Conservation (phyloP, 2,113 vertebrate species). For the Cryptotis parvus region DNA sequence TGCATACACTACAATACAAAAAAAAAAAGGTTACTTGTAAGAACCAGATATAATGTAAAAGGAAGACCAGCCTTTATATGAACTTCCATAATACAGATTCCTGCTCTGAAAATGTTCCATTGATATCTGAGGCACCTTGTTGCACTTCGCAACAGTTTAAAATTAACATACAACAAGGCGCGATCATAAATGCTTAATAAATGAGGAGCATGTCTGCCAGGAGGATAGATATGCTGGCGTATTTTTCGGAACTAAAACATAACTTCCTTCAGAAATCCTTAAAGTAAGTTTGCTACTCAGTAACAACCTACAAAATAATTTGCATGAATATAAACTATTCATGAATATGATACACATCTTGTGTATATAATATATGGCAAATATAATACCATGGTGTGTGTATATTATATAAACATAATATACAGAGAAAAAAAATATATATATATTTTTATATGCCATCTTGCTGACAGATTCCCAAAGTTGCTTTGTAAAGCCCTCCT, state of each 20-base stretch:
- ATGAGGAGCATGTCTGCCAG: neutral
- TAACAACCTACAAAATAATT: neutral
- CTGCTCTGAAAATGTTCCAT: constrained; percentile 33
- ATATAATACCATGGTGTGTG: too few relatives aligned
- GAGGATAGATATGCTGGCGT: neutral
- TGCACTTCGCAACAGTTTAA: neutral
- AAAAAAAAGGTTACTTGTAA: constrained; percentile 66
- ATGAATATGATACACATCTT: too few relatives aligned
- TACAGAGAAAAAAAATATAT: too few relatives aligned
- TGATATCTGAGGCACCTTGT: neutral
- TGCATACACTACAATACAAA: constrained; percentile 91
- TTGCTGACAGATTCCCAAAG: constrained; percentile 4
- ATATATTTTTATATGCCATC: neutral
- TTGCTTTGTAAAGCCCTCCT: constrained; percentile 14
- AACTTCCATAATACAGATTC: constrained; percentile 27
- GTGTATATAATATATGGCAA: neutral
- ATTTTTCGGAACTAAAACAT: constrained; percentile 20
- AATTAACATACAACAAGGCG: neutral
- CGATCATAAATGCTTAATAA: neutral
- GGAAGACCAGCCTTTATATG: neutral
- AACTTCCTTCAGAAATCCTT: constrained; percentile 18
- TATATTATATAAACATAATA: too few relatives aligned
- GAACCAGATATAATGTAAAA: constrained; percentile 48
- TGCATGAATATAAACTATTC: neutral
- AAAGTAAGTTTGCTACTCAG: constrained; percentile 7